phyloP scores from a whole-genome alignment of 1,140 invertebrate species.

The Macrostomum lignano region DNA sequence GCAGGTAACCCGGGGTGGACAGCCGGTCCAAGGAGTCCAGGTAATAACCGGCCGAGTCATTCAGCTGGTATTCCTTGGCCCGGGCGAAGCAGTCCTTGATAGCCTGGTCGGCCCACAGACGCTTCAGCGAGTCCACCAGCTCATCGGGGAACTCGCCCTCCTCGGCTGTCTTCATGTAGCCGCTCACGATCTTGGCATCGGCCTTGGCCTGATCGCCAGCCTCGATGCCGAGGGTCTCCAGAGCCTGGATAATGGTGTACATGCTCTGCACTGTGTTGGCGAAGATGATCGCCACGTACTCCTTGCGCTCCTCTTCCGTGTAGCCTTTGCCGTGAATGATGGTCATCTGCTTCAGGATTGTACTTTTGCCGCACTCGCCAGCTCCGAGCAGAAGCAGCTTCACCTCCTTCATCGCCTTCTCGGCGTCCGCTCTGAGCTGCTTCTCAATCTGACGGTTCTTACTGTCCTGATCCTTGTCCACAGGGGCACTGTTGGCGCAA shows the following conservation, averaged over 20 bases:
- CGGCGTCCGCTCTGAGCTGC: conserved; percentile 4
- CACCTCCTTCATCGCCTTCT: conserved; percentile 6
- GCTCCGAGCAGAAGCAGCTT: conserved; percentile 5
- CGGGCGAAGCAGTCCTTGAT: conserved; percentile 50
- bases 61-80: conserved; percentile 66
- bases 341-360: conserved; percentile 7
- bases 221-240: conserved; percentile 83
- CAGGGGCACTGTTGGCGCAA: neutral
- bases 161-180: conserved; percentile 38
- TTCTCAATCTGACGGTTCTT: conserved; percentile 3
- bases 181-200: neutral
- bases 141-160: conserved; percentile 38
- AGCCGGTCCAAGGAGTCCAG: conserved; percentile 55
- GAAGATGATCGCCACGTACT: conserved; percentile 71
- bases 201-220: conserved; percentile 36
- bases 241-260: conserved; percentile 89
- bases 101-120: conserved; percentile 58
- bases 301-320: conserved; percentile 63
- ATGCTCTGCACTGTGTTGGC: conserved; percentile 98
- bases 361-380: conserved; percentile 7
- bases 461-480: conserved; percentile 3
- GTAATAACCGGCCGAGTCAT: conserved; percentile 36
- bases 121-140: conserved; percentile 56
- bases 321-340: conserved; percentile 39
- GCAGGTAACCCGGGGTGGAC: conserved; percentile 79